phyloP scores from a whole-genome alignment of 1,140 invertebrate genomes.

The Onthophagus taurus region DNA sequence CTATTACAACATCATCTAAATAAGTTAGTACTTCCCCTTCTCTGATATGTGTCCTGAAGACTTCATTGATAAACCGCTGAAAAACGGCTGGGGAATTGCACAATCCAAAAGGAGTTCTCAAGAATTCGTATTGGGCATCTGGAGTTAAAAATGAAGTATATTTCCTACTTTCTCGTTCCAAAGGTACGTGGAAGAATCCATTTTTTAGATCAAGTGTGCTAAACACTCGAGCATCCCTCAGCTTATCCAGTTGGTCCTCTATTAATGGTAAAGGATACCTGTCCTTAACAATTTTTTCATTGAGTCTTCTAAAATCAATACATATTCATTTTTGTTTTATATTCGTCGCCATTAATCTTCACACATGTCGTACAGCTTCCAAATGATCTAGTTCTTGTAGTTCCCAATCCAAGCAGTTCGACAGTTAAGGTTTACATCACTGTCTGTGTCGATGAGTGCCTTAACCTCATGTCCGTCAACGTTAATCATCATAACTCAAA shows the following conservation, averaged over 20 bases:
- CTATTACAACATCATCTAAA: constrained; percentile 10
- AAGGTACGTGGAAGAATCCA: constrained; percentile 24
- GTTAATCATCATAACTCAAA: no score
- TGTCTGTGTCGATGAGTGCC: no score
- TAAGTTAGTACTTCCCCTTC: constrained; percentile 2
- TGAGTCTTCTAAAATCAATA: constrained; percentile 41
- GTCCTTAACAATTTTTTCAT: constrained; percentile 30
- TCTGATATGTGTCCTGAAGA: constrained; percentile 20
- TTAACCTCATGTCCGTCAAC: no score
- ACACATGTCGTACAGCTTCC: no score
- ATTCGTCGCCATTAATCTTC: no score
- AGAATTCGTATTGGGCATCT: constrained; percentile 14
- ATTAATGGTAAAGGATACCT: constrained; percentile 18
- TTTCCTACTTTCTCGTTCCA: constrained; percentile 14
- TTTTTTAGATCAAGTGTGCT: constrained; percentile 17
- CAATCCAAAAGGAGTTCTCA: constrained; percentile 3
- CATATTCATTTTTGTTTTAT: no score
- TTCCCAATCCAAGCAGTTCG: no score
- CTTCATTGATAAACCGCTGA: constrained; percentile 22
- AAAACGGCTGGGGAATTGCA: constrained; percentile 27
- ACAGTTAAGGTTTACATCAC: no score
- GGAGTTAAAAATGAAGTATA: background rate
- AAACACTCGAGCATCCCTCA: background rate
- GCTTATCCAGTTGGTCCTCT: constrained; percentile 17
- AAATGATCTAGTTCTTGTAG: no score